Evolutionary conservation across 2,113 vertebrate species (phyloP).

Genomic region (Stigmatopora nigra): DNA sequence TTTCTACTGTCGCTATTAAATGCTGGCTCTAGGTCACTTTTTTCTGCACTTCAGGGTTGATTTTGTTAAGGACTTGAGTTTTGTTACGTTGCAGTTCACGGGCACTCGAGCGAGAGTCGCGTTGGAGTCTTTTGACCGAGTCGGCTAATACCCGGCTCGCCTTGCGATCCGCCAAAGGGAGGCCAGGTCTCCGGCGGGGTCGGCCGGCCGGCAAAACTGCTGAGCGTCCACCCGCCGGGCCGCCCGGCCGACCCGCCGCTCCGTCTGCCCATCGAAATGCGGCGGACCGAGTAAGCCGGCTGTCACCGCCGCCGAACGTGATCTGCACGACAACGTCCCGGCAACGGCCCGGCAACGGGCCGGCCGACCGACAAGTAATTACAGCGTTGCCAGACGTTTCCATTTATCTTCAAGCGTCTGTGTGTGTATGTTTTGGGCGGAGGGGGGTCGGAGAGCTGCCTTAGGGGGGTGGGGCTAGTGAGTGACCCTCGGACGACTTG

Average conservation of each 20-base stretch:
- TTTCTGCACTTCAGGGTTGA: too few species aligned
- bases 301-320: conserved; percentile 55
- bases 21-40: too few species aligned
- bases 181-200: not conserved
- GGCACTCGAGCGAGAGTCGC: not conserved
- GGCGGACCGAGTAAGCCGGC: conserved; percentile 54
- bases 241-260: conserved; percentile 25
- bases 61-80: not conserved
- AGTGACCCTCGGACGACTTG: conserved; percentile 4
- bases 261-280: conserved; percentile 54
- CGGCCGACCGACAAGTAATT: conserved; percentile 52
- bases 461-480: not conserved
- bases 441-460: not conserved
- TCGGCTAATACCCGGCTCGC: conserved; percentile 36
- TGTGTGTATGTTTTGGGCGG: not conserved
- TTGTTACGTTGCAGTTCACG: not conserved
- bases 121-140: conserved; percentile 10
- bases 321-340: conserved; percentile 45
- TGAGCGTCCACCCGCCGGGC: too few species aligned
- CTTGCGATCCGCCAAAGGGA: conserved; percentile 10
- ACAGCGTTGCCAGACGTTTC: conserved; percentile 29
- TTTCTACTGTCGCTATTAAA: not conserved
- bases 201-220: conserved; percentile 53
- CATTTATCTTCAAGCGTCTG: conserved; percentile 13
- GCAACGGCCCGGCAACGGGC: too few species aligned